Base-by-base conservation (phyloP, 1,140 invertebrate genomes). In the Drosophila pseudoobscura region DNA sequence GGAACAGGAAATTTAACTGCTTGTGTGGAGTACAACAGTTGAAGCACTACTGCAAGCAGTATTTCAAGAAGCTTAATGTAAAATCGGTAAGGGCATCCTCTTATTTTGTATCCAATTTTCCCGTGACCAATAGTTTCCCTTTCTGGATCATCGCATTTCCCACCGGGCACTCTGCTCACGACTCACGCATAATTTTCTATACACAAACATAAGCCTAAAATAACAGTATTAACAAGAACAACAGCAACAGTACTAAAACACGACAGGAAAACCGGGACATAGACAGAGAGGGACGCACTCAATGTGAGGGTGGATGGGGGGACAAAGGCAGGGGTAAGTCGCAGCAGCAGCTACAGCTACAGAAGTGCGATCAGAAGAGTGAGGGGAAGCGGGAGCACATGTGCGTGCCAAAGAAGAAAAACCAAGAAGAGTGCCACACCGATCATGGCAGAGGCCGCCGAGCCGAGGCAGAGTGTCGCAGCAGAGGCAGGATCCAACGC, bases 351-450 rank as follows among this genome's bases (percentile, higher is more conserved):
- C 43, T 2, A 39, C 31, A 47, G 55, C 29, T 3, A 39, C 31
- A 47, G 55, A 15, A 58, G 66, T 17, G 41, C 29, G 55, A 55
- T 47, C 62, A 50, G 46, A 2, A 44, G 50, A 15, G 55, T 41
- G 49, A 29, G 51, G 45, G 44, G 17, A 54, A 55, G 51, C 61
- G 41, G 52, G 50, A 64, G 66, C 78, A 87, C 78, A 78, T 82
- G 83, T 87, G 77, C 69, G 82, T 77, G 68, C 52, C 53, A 87
- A 78, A 78, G 62, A 77, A 66, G 71, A 74, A 68, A 64, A 85
- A 53, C 59, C 49, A 75, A 49, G 51, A 57, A 22, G 44, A 52
- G 45, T 51, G 39, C 58, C 44, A 54, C 26, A 45, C 11, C 57
- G 66, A 46, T 69, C 73, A 51, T 47, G 65, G 77, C 75, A 83